Conservation (phyloP, 2,888 invertebrate genomes). For the Eucriotettix oculatus region DNA sequence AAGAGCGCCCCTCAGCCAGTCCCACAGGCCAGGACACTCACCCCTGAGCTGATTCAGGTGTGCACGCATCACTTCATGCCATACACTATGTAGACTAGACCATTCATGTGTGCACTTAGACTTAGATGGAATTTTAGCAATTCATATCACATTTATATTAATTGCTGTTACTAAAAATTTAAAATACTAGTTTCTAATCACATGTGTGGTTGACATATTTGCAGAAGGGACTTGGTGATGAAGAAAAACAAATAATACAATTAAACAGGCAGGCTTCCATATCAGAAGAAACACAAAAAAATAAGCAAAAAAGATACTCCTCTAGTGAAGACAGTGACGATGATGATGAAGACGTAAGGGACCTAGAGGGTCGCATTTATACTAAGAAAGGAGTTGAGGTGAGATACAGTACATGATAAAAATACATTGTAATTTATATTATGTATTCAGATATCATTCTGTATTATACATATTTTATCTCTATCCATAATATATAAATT, state of each 20-base stretch:
- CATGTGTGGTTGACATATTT: slow-evolving; percentile 6
- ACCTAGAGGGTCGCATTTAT: slow-evolving; percentile 63
- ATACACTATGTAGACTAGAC: too few relatives aligned
- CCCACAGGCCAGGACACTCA: slow-evolving; percentile 22
- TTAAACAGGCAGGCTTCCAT: slow-evolving; percentile 19
- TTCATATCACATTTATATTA: too few relatives aligned
- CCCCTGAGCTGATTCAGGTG: slow-evolving; percentile 30
- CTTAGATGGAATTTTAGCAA: too few relatives aligned
- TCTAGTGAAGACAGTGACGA: slow-evolving; percentile 40
- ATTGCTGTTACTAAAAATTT: too few relatives aligned
- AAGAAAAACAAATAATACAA: slow-evolving; percentile 4
- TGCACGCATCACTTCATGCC: slow-evolving; percentile 4
- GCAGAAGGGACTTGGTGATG: slow-evolving; percentile 5
- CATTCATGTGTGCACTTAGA: too few relatives aligned
- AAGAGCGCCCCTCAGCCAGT: slow-evolving; percentile 18
- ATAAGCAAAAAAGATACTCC: slow-evolving; percentile 22
- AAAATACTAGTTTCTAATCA: neutral
- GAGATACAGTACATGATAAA: slow-evolving; percentile 5
- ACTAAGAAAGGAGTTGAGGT: slow-evolving; percentile 62
- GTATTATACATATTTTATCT: neutral
- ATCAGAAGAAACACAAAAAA: slow-evolving; percentile 16
- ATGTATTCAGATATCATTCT: neutral
- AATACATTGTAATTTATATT: neutral
- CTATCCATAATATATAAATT: neutral
- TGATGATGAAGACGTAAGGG: slow-evolving; percentile 51